Evolutionary conservation across 2,113 vertebrate species (phyloP).

Genomic region (Lota lota): DNA sequence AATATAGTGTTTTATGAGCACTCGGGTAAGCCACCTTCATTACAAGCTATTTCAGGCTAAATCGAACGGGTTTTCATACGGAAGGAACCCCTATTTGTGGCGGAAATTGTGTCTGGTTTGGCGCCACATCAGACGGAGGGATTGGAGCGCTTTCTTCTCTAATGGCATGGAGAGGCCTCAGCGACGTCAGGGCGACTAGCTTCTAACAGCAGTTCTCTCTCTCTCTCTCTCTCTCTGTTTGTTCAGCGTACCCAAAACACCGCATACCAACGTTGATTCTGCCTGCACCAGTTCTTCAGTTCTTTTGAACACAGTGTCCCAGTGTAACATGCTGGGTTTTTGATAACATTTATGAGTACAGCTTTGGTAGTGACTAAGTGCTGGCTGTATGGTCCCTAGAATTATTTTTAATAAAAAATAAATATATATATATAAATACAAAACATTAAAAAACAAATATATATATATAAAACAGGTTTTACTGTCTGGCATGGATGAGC

Average conservation of each 20-base stretch:
- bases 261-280: constrained; percentile 58
- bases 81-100: constrained; percentile 1
- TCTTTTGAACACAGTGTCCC: no score
- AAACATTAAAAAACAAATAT: no score
- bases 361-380: no score
- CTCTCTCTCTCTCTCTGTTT: constrained; percentile 28
- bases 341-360: no score
- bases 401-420: no score
- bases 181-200: no score
- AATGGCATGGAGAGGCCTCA: constrained; percentile 54
- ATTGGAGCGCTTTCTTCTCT: constrained; percentile 34
- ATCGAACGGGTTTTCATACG: not conserved
- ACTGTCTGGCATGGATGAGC: no score
- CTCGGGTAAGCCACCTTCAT: not conserved
- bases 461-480: no score
- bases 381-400: no score
- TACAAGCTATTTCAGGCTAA: constrained; percentile 13
- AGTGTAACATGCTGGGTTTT: no score
- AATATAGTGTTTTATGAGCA: not conserved
- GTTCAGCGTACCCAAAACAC: constrained; percentile 40
- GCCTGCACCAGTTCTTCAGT: not conserved
- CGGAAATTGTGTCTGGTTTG: constrained; percentile 53
- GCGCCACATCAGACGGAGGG: constrained; percentile 18
- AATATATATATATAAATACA: no score
- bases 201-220: no score